These are phyloP conservation scores for Sialis fuliginosa DNA, from an alignment of 2,888 invertebrate genomes.

Conservation along the genomic window DNA sequence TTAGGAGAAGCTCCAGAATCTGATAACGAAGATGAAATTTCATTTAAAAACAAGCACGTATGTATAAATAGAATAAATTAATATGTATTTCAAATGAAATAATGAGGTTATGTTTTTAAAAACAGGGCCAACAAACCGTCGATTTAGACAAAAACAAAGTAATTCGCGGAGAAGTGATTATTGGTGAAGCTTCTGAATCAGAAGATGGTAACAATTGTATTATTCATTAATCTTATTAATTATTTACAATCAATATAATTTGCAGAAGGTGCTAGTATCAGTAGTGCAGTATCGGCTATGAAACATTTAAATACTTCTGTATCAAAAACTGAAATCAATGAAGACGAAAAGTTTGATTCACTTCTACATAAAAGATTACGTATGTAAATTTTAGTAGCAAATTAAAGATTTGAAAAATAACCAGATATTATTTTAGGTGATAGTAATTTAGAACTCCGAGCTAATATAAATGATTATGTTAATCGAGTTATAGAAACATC, in stretches of 20 bases:
- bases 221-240: background rate
- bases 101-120: background rate
- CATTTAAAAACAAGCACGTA: background rate
- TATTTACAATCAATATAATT: constrained; percentile 2
- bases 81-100: background rate
- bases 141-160: constrained; percentile 5
- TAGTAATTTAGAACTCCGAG: constrained; percentile 17
- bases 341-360: constrained; percentile 14
- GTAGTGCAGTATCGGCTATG: constrained; percentile 18
- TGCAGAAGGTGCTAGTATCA: constrained; percentile 17
- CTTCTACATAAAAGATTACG: constrained; percentile 19
- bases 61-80: constrained; percentile 3
- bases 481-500: constrained; percentile 17
- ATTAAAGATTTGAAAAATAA: background rate
- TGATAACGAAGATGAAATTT: constrained; percentile 22
- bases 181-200: constrained; percentile 24
- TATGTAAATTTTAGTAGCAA: constrained; percentile 10
- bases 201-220: constrained; percentile 16
- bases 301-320: constrained; percentile 6
- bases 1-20: constrained; percentile 25
- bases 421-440: constrained; percentile 15
- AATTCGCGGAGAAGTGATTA: constrained; percentile 20
- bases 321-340: constrained; percentile 4
- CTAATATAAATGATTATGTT: constrained; percentile 16
- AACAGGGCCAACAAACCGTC: background rate